Evolutionary conservation across 2,113 vertebrate species (phyloP), one percentile per base, ranked within the genome.

Genomic region (Colaptes auratus): DNA sequence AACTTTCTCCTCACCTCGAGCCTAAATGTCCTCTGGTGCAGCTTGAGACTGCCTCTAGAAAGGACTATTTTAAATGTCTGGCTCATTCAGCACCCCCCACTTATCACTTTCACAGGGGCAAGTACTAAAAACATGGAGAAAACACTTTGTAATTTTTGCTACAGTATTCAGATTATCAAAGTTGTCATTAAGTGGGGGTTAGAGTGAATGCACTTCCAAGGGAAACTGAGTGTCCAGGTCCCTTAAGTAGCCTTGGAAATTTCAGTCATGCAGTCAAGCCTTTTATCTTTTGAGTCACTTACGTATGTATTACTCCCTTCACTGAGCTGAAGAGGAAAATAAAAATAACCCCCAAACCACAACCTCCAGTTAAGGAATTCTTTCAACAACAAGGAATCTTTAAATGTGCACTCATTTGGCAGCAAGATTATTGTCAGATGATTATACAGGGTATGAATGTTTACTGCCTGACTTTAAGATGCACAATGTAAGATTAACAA

Each of bases 381-480:
- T 76, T 95, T 93, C 88, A 95, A 69, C 86, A 96, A 89, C 66
- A 96, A 97, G 89, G 86, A 97, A 96, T 97, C 96, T 96, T 97
- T 97, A 97, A 97, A 95, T 94, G 94, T 93, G 92, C 77, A 85
- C 82, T 97, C 97, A 94, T 97, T 97, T 97, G 95, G 97, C 88
- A 96, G 79, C 74, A 82, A 72, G 84, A 89, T 95, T 97, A 96
- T 96, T 95, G 96, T 96, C 92, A 96, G 91, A 97, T 52, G 84
- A 97, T 98, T 97, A 97, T 93, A 91, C 91, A 97, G 83, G 14
- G 14, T 97, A 95, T 92, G 89, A 97, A 98, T 97, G 96, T 97
- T 98, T 98, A 98, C 97, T 97, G 94, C 93, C 72, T 91, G 89
- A 93, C 85, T 98, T 97, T 92, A 96, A 97, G 97, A 97, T 97